phyloP scores from a whole-genome alignment of 2,888 invertebrate species.

The Meloe dianella region DNA sequence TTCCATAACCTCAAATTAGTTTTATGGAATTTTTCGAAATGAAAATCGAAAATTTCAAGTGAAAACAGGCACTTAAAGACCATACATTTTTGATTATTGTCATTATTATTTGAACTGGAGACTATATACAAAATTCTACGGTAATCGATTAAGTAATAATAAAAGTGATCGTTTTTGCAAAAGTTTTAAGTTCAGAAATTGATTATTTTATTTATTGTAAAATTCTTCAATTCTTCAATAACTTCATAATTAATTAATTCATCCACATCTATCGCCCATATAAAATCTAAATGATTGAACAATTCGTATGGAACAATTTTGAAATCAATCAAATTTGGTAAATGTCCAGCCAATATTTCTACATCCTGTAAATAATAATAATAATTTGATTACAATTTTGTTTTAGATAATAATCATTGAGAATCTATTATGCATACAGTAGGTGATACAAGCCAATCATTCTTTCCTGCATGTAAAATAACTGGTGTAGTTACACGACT shows the following conservation, averaged over 20 bases:
- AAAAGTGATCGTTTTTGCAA: no score
- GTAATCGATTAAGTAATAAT: no score
- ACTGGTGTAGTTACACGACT: conserved; percentile 25
- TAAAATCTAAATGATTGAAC: conserved; percentile 63
- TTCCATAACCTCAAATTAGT: no score
- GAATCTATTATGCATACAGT: not conserved
- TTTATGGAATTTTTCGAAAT: no score
- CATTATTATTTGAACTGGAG: no score
- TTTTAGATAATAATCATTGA: not conserved
- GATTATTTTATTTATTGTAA: no score
- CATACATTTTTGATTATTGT: no score
- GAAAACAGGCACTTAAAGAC: no score
- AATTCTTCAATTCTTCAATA: no score
- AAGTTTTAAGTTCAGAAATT: no score
- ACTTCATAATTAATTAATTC: conserved; percentile 56
- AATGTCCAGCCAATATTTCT: conserved; percentile 59
- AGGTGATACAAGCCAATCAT: conserved; percentile 22
- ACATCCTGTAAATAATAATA: conserved; percentile 56
- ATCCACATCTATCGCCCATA: conserved; percentile 60
- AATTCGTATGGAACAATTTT: conserved; percentile 44
- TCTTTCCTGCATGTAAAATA: conserved; percentile 17
- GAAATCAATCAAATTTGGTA: conserved; percentile 57
- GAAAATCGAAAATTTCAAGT: no score
- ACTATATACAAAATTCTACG: no score
- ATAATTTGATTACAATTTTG: not conserved